Evolutionary conservation across 2,113 vertebrate species (phyloP).

Genomic region (Ailurus styani): DNA sequence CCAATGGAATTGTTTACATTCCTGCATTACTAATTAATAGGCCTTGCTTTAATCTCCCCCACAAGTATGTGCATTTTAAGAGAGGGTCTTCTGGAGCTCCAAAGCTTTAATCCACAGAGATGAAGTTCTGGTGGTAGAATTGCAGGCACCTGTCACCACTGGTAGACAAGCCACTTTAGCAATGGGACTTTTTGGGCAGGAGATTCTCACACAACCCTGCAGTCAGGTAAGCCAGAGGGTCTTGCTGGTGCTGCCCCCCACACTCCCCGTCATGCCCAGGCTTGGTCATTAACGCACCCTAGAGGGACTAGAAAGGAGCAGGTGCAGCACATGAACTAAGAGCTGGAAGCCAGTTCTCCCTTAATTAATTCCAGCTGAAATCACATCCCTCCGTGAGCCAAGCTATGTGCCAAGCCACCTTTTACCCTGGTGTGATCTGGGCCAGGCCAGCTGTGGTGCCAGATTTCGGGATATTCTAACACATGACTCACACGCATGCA

Average conservation of each 20-base stretch:
- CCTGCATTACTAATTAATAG: background rate
- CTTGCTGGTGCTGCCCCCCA: background rate
- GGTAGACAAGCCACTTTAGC: background rate
- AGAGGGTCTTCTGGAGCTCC: background rate
- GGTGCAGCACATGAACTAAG: background rate
- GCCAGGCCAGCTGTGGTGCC: background rate
- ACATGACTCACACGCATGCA: background rate
- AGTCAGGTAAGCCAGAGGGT: background rate
- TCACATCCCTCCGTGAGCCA: background rate
- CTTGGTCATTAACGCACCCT: background rate
- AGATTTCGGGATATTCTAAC: background rate
- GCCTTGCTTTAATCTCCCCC: background rate
- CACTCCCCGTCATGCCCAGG: background rate
- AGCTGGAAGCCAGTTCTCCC: background rate
- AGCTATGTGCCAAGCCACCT: background rate
- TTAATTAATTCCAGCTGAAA: constrained; percentile 21
- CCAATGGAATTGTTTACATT: background rate
- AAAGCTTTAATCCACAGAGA: background rate
- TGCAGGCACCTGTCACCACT: background rate
- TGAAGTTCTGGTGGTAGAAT: background rate
- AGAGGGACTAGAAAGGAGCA: background rate
- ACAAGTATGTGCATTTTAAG: background rate
- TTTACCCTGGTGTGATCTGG: constrained; percentile 4
- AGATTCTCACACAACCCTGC: background rate
- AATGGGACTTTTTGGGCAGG: background rate